Evolutionary conservation across 2,888 invertebrate species (phyloP).

Genomic region (Diaperis boleti): DNA sequence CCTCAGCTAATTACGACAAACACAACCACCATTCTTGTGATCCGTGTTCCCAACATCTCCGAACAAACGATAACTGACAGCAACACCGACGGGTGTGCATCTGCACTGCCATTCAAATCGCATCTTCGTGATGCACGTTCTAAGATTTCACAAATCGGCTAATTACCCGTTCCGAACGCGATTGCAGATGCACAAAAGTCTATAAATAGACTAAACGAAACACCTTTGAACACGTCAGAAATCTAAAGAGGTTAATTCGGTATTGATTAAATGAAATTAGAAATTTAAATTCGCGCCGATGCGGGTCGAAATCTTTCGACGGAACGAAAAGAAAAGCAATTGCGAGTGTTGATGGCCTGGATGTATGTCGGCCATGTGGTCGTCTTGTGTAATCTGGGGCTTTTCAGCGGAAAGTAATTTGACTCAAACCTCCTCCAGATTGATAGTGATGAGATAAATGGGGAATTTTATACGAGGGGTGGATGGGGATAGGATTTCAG

Average conservation of each 20-base stretch:
- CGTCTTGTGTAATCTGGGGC: slow-evolving; percentile 19
- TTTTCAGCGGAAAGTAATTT: slow-evolving; percentile 40
- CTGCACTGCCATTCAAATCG: no score
- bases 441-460: slow-evolving; percentile 33
- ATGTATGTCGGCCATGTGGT: slow-evolving; percentile 45
- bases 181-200: slow-evolving; percentile 25
- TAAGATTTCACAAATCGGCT: neutral
- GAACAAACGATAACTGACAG: no score
- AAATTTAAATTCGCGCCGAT: slow-evolving; percentile 57
- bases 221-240: slow-evolving; percentile 52
- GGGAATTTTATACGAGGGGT: slow-evolving; percentile 47
- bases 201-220: slow-evolving; percentile 44
- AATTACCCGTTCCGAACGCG: slow-evolving; percentile 22
- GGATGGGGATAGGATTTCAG: no score
- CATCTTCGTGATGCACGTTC: neutral
- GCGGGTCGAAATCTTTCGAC: slow-evolving; percentile 49
- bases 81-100: no score
- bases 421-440: slow-evolving; percentile 40
- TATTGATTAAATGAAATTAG: slow-evolving; percentile 61
- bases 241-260: slow-evolving; percentile 60
- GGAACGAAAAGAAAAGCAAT: slow-evolving; percentile 38
- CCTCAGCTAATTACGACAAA: no score
- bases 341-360: slow-evolving; percentile 27
- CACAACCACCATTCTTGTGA: no score
- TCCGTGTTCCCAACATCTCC: no score